These are phyloP conservation scores for Tachysurus vachellii DNA, from an alignment of 2,113 vertebrate species.

Conservation along the genomic window DNA sequence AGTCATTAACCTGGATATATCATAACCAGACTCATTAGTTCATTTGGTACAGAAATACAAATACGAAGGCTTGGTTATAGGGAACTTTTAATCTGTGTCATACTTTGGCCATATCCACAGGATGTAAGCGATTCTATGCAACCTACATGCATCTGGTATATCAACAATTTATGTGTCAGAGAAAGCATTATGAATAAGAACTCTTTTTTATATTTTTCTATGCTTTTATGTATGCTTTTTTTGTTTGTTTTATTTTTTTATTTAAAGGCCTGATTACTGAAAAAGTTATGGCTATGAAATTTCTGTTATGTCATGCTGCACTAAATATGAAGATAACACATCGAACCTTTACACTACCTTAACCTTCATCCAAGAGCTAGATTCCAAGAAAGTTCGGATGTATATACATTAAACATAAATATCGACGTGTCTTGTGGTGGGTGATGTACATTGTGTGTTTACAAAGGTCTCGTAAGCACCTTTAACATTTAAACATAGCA, in stretches of 20 bases:
- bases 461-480: constrained; percentile 57
- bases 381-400: constrained; percentile 25
- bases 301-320: constrained; percentile 40
- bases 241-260: constrained; percentile 21
- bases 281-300: neutral
- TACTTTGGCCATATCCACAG: constrained; percentile 73
- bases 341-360: constrained; percentile 27
- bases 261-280: constrained; percentile 17
- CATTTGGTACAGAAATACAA: constrained; percentile 29
- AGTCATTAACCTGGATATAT: constrained; percentile 17
- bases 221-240: constrained; percentile 38
- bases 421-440: constrained; percentile 32
- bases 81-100: constrained; percentile 73
- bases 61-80: constrained; percentile 49
- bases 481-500: neutral
- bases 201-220: constrained; percentile 68
- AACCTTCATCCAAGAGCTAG: constrained; percentile 24
- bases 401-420: constrained; percentile 40
- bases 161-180: constrained; percentile 61
- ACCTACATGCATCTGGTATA: constrained; percentile 74
- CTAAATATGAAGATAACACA: constrained; percentile 9
- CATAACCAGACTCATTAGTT: constrained; percentile 18
- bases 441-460: constrained; percentile 64
- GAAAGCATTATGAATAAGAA: constrained; percentile 52
- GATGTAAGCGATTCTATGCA: constrained; percentile 88